Evolutionary conservation across 37 sponge, comb jelly and placozoan species (phyloP).

Genomic region (Spongilla lacustris): DNA sequence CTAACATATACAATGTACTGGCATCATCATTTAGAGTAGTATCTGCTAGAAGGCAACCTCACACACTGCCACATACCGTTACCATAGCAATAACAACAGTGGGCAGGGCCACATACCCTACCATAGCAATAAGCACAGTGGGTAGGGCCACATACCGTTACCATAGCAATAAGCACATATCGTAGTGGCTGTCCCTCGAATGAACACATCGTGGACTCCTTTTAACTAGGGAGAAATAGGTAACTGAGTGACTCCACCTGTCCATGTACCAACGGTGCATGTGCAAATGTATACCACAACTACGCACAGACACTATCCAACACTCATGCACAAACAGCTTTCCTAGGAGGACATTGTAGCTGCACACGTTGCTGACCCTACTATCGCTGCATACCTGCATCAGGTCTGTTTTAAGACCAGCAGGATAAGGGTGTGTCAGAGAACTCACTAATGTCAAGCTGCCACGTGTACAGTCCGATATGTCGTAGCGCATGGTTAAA

Average conservation of each 20-base stretch:
- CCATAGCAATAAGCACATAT: neutral
- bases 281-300: neutral
- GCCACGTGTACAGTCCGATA: neutral
- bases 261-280: too few species aligned
- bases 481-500: neutral
- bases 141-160: too few species aligned
- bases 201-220: neutral
- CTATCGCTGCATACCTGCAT: slow-evolving; percentile 35
- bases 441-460: slow-evolving; percentile 15
- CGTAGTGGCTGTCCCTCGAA: neutral
- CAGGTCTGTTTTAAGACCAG: slow-evolving; percentile 49
- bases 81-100: too few species aligned
- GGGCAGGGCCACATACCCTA: too few species aligned
- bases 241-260: neutral
- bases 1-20: too few species aligned
- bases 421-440: slow-evolving; percentile 59
- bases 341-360: slow-evolving; percentile 60
- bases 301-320: too few species aligned
- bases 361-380: slow-evolving; percentile 44
- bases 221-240: neutral
- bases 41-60: too few species aligned
- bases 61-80: too few species aligned
- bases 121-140: too few species aligned
- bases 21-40: too few species aligned
- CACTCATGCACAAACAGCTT: too few species aligned